A percentile compares a stretch with the other conserved stretches of the same genome.
Evolutionary conservation across 1,140 invertebrate species (phyloP).

Genomic region (Drosophila tani): DNA sequence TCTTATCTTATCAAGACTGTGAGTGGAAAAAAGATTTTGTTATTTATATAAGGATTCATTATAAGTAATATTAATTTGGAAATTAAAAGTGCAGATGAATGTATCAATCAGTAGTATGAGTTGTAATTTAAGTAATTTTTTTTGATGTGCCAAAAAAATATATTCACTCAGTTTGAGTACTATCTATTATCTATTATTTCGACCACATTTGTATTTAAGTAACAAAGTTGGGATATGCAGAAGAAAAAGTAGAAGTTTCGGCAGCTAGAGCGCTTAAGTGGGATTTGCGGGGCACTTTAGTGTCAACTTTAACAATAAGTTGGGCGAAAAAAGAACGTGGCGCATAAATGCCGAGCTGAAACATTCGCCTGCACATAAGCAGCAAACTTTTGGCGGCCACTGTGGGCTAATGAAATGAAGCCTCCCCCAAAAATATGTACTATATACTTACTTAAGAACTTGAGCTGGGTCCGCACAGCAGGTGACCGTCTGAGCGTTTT

Average conservation of each 20-base stretch:
- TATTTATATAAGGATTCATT: too few relatives aligned
- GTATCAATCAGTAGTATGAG: too few relatives aligned
- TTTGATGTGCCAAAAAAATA: too few relatives aligned
- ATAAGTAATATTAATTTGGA: too few relatives aligned
- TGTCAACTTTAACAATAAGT: conserved; percentile 83
- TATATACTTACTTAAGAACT: conserved; percentile 52
- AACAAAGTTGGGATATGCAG: conserved; percentile 24
- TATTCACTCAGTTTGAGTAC: background rate
- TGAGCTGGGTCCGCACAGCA: conserved; percentile 68
- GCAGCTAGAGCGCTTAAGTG: conserved; percentile 72
- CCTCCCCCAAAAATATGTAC: conserved; percentile 21
- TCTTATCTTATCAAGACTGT: too few relatives aligned
- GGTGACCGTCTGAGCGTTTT: conserved; percentile 56
- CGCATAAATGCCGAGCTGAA: conserved; percentile 26
- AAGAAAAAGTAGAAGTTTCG: conserved; percentile 56
- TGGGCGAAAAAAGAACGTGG: conserved; percentile 36
- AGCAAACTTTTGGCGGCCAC: conserved; percentile 61
- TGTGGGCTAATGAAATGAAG: conserved; percentile 75
- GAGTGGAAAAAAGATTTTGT: too few relatives aligned
- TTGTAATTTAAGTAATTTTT: too few relatives aligned
- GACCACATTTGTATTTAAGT: conserved; percentile 8
- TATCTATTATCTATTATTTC: background rate
- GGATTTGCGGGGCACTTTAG: conserved; percentile 79
- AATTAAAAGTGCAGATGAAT: too few relatives aligned
- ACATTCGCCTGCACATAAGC: conserved; percentile 31